Base-by-base conservation (phyloP, 2,888 invertebrate species). In the Andrena bucephala region DNA sequence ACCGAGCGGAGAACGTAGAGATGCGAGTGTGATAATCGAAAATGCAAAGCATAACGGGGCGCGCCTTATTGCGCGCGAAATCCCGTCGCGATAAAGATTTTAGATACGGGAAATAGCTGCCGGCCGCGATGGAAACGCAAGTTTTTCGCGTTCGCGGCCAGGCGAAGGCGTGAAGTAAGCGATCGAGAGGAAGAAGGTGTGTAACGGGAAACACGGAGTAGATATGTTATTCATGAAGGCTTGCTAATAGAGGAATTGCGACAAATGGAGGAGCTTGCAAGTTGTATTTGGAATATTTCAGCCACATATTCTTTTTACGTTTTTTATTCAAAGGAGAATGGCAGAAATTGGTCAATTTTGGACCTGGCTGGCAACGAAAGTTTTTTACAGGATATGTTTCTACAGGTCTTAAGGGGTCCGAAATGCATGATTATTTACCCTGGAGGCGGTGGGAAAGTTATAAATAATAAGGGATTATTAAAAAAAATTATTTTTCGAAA, bases 71-170 rank as follows among this genome's bases (percentile, higher is more conserved):
- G 77, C 72, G 59, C 83, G 77, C 65, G 69, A 77, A 72, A 83
- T 77, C 83, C 69, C 33, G 71, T 69, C 71, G 69, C 42, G 77
- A 83, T 77, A 72, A 71, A 83, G 83, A 83, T 76, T 66, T 60
- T 24, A 72, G 68, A 83, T 83, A 71, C 20, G 27, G 29, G 0
- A 29, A 59, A 72, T 42, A 36, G 52, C 24, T 20, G 52, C n/a
- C 13, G 52, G 57, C 27, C 68, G 54, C 63, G 73, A 73, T 67
- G 62, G 63, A 33, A 73, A 50, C 27, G 29, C 27, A 29, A 29
- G 29, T 81, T 81, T 68, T 81, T 33, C 52, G 24, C 42, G 42
- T 27, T 59, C 10, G 16, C 62, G 42, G 70, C 42, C 42, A 71
- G 60, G 66, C 66, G 81, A 42, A 66, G 81, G 71, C 81, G 80